A percentile compares a stretch with the other conserved stretches of the same genome.
phyloP scores from a whole-genome alignment of 2,888 invertebrate species.

The Tyria jacobaeae region DNA sequence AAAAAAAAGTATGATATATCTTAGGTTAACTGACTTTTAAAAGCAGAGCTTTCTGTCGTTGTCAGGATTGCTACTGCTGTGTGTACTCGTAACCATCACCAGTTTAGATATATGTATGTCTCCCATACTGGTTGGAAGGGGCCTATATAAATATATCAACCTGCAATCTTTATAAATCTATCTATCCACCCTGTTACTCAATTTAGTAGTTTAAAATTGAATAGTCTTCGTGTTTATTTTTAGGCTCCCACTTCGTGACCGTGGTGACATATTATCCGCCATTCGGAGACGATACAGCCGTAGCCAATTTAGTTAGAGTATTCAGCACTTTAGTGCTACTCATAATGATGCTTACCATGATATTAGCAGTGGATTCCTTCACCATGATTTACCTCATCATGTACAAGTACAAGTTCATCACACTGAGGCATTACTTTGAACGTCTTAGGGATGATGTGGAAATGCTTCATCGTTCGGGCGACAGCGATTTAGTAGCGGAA shows the following conservation, averaged over 20 bases:
- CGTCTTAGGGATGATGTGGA: conserved; percentile 61
- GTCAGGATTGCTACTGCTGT: too few species aligned
- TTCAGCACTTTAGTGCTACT: conserved; percentile 61
- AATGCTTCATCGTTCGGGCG: conserved; percentile 49
- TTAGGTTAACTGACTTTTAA: too few species aligned
- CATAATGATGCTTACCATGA: conserved; percentile 72
- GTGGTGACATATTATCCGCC: conserved; percentile 75
- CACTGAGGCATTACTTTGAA: conserved; percentile 72
- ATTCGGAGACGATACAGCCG: conserved; percentile 62
- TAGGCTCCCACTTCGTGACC: conserved; percentile 75
- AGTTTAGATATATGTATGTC: too few species aligned
- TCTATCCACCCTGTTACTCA: too few species aligned
- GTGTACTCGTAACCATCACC: too few species aligned
- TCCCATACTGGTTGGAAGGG: too few species aligned
- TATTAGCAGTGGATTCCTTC: conserved; percentile 68
- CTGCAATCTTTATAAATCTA: too few species aligned
- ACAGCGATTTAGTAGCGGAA: conserved; percentile 56
- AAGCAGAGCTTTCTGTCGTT: too few species aligned
- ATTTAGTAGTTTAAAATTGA: background rate
- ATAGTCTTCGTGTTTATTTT: conserved; percentile 32
- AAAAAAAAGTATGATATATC: too few species aligned
- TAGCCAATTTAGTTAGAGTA: conserved; percentile 60
- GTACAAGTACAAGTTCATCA: conserved; percentile 78
- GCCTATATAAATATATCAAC: too few species aligned
- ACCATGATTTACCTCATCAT: conserved; percentile 72